Evolutionary conservation across 2,888 invertebrate species (phyloP).

Genomic region (Leptinotarsa peninsularis): DNA sequence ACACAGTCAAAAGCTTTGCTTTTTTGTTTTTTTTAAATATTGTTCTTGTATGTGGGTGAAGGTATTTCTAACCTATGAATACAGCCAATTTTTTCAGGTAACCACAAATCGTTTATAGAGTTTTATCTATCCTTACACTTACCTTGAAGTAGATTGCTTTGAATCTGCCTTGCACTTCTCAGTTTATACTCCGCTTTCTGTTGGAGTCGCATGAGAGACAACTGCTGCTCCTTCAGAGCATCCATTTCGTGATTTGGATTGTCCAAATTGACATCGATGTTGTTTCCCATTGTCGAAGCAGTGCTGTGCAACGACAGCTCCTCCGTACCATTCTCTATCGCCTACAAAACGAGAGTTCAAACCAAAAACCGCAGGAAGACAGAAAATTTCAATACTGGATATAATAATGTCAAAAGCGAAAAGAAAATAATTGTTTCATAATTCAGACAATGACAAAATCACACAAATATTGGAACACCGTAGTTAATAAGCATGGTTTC

Average conservation of each 20-base stretch:
- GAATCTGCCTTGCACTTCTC: slow-evolving; percentile 60
- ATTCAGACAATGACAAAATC: too few relatives aligned
- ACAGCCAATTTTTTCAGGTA: too few relatives aligned
- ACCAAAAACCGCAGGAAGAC: too few relatives aligned
- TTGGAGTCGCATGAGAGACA: slow-evolving; percentile 59
- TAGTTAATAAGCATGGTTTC: too few relatives aligned
- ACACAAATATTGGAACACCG: too few relatives aligned
- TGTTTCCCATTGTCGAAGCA: slow-evolving; percentile 49
- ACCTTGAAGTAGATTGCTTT: slow-evolving; percentile 57
- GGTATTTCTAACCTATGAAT: too few relatives aligned
- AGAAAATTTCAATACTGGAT: neutral
- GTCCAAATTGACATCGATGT: slow-evolving; percentile 57
- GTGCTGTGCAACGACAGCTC: slow-evolving; percentile 49
- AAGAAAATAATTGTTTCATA: too few relatives aligned
- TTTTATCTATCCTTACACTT: slow-evolving; percentile 8
- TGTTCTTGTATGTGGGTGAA: too few relatives aligned
- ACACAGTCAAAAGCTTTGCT: too few relatives aligned
- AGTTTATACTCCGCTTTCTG: slow-evolving; percentile 64
- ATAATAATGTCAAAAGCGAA: neutral
- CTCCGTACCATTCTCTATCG: slow-evolving; percentile 54
- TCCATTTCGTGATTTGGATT: slow-evolving; percentile 56
- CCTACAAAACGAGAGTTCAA: slow-evolving; percentile 20
- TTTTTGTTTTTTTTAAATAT: too few relatives aligned
- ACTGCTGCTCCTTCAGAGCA: slow-evolving; percentile 59
- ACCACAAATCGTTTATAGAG: too few relatives aligned